Percentiles rank a stretch among this genome's conserved stretches.
These are phyloP conservation scores for Macaca nemestrina DNA, from an alignment of 2,113 vertebrate genomes.

Conservation along the genomic window DNA sequence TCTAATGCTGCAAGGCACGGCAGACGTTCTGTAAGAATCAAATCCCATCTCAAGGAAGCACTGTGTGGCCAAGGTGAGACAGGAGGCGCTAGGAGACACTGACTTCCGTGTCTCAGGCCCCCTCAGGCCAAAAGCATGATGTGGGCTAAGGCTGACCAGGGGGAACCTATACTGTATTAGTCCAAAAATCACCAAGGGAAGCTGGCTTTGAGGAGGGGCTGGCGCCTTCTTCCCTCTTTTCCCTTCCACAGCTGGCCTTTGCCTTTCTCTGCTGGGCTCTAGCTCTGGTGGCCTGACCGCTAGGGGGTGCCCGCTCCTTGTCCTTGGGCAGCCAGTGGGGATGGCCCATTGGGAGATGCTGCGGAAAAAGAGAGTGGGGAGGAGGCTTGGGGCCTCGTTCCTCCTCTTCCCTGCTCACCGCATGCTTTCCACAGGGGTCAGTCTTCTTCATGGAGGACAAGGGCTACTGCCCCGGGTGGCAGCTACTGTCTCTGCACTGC, in stretches of 20 bases:
- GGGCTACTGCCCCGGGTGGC: accelerated
- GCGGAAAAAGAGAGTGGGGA: too few species aligned
- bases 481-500: not conserved
- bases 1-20: accelerated
- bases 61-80: too few species aligned
- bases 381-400: not conserved
- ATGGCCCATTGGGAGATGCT: accelerated
- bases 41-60: not conserved
- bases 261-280: not conserved
- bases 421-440: not conserved
- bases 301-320: not conserved
- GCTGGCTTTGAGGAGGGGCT: too few species aligned
- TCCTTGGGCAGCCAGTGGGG: not conserved
- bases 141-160: too few species aligned
- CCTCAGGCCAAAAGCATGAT: not conserved
- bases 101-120: not conserved
- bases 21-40: accelerated
- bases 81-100: accelerated
- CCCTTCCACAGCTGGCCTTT: accelerated
- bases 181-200: too few species aligned
- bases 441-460: too few species aligned
- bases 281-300: not conserved
- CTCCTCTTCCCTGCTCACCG: not conserved
- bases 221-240: not conserved
- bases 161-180: accelerated